phyloP scores from a whole-genome alignment of 2,888 invertebrate genomes.

The Chrysolina americana region DNA sequence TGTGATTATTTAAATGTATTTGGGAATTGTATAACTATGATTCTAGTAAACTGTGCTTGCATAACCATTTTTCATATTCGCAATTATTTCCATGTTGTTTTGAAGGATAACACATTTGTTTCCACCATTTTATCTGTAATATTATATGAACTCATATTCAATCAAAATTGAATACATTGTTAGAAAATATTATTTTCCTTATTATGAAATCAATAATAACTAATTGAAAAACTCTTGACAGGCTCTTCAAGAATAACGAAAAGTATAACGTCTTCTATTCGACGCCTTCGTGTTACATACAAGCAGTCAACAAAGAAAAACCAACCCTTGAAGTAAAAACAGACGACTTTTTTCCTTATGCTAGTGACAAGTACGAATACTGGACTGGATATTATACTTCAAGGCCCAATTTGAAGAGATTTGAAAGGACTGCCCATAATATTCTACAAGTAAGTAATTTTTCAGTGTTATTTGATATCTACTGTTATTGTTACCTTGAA shows the following conservation, averaged over 20 bases:
- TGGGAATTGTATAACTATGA: too few relatives aligned
- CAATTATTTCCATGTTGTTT: too few relatives aligned
- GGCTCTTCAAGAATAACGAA: constrained; percentile 57
- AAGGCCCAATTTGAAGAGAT: constrained; percentile 83
- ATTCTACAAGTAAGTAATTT: constrained; percentile 75
- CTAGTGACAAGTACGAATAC: constrained; percentile 72
- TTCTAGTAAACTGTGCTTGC: too few relatives aligned
- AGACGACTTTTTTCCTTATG: constrained; percentile 80
- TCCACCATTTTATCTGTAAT: too few relatives aligned
- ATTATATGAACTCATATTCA: too few relatives aligned
- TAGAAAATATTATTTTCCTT: too few relatives aligned
- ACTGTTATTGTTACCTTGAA: too few relatives aligned
- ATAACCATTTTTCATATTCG: too few relatives aligned
- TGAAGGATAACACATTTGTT: too few relatives aligned
- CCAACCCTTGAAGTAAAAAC: constrained; percentile 65
- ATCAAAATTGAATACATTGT: too few relatives aligned
- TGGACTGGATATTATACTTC: constrained; percentile 93
- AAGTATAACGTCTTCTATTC: constrained; percentile 84
- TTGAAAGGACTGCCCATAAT: constrained; percentile 81
- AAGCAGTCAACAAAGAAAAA: constrained; percentile 78
- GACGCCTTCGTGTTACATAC: constrained; percentile 86
- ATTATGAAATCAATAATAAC: not conserved
- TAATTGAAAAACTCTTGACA: not conserved
- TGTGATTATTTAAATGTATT: too few relatives aligned
- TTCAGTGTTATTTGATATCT: not conserved